Percentiles rank a stretch among this genome's conserved stretches.
These are phyloP conservation scores for Triplophysa yarkandensis DNA, from an alignment of 2,797 vertebrate genomes.

Conservation along the genomic window DNA sequence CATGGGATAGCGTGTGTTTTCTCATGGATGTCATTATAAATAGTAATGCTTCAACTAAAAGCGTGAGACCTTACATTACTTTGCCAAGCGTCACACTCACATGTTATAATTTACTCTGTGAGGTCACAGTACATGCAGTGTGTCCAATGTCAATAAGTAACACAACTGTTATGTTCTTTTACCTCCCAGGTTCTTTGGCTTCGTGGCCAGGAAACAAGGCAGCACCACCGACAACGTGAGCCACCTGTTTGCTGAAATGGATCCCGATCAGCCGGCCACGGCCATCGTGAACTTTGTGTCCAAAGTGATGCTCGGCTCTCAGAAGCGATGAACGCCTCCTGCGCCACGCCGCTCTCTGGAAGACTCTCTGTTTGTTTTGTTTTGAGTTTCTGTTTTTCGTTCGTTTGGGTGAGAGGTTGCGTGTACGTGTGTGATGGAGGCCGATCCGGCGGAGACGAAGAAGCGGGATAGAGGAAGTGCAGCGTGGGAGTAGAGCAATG, in stretches of 20 bases:
- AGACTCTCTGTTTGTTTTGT: conserved; percentile 56
- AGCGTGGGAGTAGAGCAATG: conserved; percentile 78
- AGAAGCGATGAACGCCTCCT: conserved; percentile 86
- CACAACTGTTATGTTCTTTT: background rate
- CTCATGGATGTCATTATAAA: conserved; percentile 3
- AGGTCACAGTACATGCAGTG: background rate
- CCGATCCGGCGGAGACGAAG: conserved; percentile 84
- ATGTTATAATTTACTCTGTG: conserved; percentile 3
- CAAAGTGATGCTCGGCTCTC: conserved; percentile 89
- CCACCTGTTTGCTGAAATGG: conserved; percentile 96
- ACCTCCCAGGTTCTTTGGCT: conserved; percentile 88
- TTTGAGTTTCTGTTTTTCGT: conserved; percentile 55
- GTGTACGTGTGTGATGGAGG: conserved; percentile 65
- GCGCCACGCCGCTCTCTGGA: conserved; percentile 50
- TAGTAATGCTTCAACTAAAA: background rate
- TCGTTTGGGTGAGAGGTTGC: conserved; percentile 51
- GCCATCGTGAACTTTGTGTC: conserved; percentile 98
- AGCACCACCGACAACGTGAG: conserved; percentile 98
- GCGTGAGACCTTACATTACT: background rate
- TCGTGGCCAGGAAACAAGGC: conserved; percentile 96
- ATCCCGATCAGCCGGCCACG: conserved; percentile 89
- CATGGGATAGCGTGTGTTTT: conserved; percentile 13
- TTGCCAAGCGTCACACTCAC: conserved; percentile 15
- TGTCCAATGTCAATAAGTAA: too few relatives aligned
- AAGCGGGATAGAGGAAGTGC: conserved; percentile 87